Conservation (phyloP, 1,140 invertebrate genomes). For the Bombus breviceps region DNA sequence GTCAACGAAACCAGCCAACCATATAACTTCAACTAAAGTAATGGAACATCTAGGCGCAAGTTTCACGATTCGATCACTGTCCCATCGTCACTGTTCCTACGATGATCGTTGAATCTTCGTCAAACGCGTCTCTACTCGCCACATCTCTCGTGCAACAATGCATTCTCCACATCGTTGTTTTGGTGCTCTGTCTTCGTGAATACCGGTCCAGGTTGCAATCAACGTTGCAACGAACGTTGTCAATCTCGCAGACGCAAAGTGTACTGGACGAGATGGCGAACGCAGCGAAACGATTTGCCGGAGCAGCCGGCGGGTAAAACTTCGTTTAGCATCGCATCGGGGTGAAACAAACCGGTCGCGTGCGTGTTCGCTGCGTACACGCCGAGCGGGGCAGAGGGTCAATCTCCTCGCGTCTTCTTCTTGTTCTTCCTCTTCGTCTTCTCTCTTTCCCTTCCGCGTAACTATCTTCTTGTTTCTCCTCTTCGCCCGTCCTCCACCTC, state of each 20-base stretch:
- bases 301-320: slow-evolving; percentile 75
- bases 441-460: slow-evolving; percentile 66
- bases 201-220: no score
- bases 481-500: slow-evolving; percentile 47
- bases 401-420: slow-evolving; percentile 75
- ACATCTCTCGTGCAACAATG: no score
- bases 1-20: no score
- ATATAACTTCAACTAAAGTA: no score
- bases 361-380: slow-evolving; percentile 74
- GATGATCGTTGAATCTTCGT: no score
- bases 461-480: slow-evolving; percentile 65
- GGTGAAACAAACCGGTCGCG: slow-evolving; percentile 81
- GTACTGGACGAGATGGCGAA: slow-evolving; percentile 43
- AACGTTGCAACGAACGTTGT: slow-evolving; percentile 38
- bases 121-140: no score
- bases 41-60: no score
- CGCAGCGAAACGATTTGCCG: slow-evolving; percentile 65
- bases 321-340: slow-evolving; percentile 78
- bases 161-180: no score
- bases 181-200: no score
- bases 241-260: slow-evolving; percentile 42
- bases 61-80: no score
- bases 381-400: slow-evolving; percentile 76
- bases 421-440: slow-evolving; percentile 62
- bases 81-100: no score